Conservation (phyloP, 2,113 vertebrate species). For the Fulica atra region DNA sequence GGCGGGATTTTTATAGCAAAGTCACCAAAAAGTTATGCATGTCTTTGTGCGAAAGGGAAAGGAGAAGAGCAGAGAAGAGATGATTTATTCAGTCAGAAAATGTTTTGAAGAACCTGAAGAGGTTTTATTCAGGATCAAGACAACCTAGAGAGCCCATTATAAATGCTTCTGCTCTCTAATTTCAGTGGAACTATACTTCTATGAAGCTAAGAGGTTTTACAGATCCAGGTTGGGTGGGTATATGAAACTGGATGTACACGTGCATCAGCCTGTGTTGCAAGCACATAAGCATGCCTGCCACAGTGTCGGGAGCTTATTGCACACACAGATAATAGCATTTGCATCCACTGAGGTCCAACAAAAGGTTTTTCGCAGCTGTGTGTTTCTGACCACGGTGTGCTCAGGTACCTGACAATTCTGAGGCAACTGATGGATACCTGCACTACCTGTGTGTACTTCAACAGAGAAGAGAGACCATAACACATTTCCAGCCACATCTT, state of each 20-base stretch:
- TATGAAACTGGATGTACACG: rapidly evolving
- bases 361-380: background rate
- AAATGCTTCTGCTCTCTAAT: background rate
- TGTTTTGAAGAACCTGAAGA: background rate
- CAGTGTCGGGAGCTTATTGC: background rate
- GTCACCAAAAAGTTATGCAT: background rate
- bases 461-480: background rate
- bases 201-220: background rate
- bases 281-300: background rate
- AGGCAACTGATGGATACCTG: background rate
- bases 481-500: background rate
- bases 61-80: background rate
- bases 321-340: background rate
- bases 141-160: background rate
- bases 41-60: background rate
- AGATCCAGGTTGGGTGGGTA: background rate
- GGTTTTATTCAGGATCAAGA: background rate
- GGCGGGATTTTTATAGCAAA: background rate
- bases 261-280: background rate
- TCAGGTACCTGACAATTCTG: rapidly evolving
- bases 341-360: background rate
- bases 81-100: background rate
- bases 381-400: background rate
- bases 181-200: background rate
- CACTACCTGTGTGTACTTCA: background rate